Percentiles rank a stretch among this genome's conserved stretches.
phyloP scores from a whole-genome alignment of 2,888 invertebrate genomes.

The Apodemia duryi region DNA sequence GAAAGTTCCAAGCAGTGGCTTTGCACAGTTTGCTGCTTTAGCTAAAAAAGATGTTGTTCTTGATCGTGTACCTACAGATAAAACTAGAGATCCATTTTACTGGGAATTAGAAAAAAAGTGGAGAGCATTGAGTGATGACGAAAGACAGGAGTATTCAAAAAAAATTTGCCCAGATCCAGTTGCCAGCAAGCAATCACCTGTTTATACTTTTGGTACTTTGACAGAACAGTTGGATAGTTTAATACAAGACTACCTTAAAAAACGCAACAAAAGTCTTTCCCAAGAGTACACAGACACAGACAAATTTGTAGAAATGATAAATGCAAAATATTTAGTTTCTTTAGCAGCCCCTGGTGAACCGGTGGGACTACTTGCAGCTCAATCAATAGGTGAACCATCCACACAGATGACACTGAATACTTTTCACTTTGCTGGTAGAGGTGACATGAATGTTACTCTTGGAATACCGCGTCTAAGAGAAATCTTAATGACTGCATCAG shows the following conservation, averaged over 20 bases:
- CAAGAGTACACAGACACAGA: constrained; percentile 55
- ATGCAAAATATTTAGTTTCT: constrained; percentile 87
- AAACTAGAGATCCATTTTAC: constrained; percentile 80
- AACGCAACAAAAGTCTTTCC: constrained; percentile 50
- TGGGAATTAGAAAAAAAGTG: constrained; percentile 83
- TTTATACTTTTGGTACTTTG: constrained; percentile 88
- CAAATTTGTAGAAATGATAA: constrained; percentile 84
- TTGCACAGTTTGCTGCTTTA: constrained; percentile 79
- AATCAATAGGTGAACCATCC: constrained; percentile 99
- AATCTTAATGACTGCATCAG: constrained; percentile 97
- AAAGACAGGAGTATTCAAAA: constrained; percentile 73
- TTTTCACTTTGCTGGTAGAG: constrained; percentile 99
- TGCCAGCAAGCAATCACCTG: constrained; percentile 83
- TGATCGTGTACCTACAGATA: constrained; percentile 63
- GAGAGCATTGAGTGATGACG: constrained; percentile 80
- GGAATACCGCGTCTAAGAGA: constrained; percentile 98
- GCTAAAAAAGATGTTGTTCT: constrained; percentile 67
- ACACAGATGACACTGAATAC: constrained; percentile 99
- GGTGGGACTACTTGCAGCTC: constrained; percentile 97
- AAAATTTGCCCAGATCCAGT: constrained; percentile 88
- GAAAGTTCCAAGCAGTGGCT: constrained; percentile 75
- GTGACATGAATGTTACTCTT: constrained; percentile 99
- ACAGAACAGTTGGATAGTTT: constrained; percentile 88
- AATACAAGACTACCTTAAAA: constrained; percentile 80
- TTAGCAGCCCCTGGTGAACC: constrained; percentile 95